Evolutionary conservation across 1,140 invertebrate genomes (phyloP), one percentile per base, ranked within the genome.

Genomic region (Aphaenogaster rudis): DNA sequence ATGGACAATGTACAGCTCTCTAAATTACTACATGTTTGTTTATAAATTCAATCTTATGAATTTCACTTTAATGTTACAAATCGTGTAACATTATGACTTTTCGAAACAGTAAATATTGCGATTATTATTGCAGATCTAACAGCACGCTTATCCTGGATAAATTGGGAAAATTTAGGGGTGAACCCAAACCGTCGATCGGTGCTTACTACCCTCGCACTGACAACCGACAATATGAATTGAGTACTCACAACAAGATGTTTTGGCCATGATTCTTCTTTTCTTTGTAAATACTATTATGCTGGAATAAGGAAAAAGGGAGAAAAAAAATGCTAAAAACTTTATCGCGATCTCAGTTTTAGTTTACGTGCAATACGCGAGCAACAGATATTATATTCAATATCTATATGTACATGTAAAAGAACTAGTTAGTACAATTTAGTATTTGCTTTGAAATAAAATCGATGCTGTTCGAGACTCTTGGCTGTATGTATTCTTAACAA

Each of bases 161-260:
- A 99, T 92, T 99, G 99, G 99, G 98, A 99, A 94, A 99, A 99
- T 94, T 96, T 99, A 0, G 99, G 99, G 0, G 98, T 99, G 0
- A 98, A 98, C 94, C 98, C 98, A 8, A 98, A 98, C 86, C 95
- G 98, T 61, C 96, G 98, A 86, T 98, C 97, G 21, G 96, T 98
- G 3, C 95, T 99, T 0, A 98, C 98, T 1, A 98, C 98, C 0
- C 95, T 98, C 3, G 97, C 98, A 0, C 94, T 98, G 3, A 97
- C 97, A 52, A 97, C 98, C 2, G 98, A 98, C 88, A 97, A 97
- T 88, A 96, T 97, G 92, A 97, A 96, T 86, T 96, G 94, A 94
- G 3, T 69, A 78, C 78, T 54, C 36, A 28, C 13, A 42, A 64
- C 39, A 39, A 80, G 21, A 15, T 17, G 17, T 33, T 66, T 66